Percentiles rank a stretch among this genome's conserved stretches.
These are phyloP conservation scores for Drosophila merina DNA, from an alignment of 2,888 invertebrate genomes.

Conservation along the genomic window DNA sequence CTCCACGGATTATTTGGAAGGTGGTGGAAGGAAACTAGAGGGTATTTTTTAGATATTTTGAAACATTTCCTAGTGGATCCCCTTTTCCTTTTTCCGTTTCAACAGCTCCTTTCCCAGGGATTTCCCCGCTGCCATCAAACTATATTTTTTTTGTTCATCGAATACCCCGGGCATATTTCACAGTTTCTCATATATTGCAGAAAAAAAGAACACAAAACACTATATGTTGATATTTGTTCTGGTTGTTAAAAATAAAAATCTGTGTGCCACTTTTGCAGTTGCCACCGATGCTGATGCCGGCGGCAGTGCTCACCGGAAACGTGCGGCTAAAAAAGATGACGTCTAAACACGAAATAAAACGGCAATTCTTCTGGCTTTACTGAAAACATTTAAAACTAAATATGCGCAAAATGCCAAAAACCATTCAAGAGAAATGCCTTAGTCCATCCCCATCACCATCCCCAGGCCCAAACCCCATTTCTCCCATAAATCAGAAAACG, in stretches of 20 bases:
- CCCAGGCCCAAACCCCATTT: conserved; percentile 2
- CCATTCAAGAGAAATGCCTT: conserved; percentile 38
- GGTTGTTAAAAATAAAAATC: conserved; percentile 73
- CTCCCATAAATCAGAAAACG: conserved; percentile 65
- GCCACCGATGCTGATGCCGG: conserved; percentile 29
- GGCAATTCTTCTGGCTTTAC: conserved; percentile 35
- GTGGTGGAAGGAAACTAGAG: not conserved
- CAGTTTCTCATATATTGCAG: conserved; percentile 39
- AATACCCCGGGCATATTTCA: conserved; percentile 38
- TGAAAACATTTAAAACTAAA: conserved; percentile 61
- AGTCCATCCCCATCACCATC: not conserved
- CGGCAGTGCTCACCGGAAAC: conserved; percentile 68
- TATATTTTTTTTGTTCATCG: conserved; percentile 35
- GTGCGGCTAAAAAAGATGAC: conserved; percentile 65
- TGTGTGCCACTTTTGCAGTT: conserved; percentile 70
- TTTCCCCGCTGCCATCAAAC: conserved; percentile 6
- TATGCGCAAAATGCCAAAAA: conserved; percentile 60
- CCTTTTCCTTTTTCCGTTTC: too few species aligned
- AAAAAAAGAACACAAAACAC: conserved; percentile 39
- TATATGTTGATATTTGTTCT: conserved; percentile 65
- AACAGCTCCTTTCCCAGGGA: too few species aligned
- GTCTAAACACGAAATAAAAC: conserved; percentile 60
- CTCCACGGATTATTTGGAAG: conserved; percentile 4
- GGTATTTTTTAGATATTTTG: too few species aligned
- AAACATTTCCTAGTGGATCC: too few species aligned